Percentiles rank a stretch among this genome's conserved stretches.
Conservation (phyloP, 1,140 invertebrate species). For the Gerris buenoi region DNA sequence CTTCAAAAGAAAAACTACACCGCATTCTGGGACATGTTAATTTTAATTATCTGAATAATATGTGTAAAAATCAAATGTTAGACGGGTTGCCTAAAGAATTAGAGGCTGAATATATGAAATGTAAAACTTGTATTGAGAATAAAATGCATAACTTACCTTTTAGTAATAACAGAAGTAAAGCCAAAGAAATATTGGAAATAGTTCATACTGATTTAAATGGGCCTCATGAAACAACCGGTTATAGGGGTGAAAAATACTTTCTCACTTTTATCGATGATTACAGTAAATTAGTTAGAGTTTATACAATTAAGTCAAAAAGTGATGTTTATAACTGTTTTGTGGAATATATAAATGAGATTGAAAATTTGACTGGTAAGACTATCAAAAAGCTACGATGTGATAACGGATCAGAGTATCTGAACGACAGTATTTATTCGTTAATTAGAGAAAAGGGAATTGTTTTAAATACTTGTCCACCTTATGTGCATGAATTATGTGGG, state of each 20-base stretch:
- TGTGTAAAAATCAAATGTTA: slow-evolving; percentile 7
- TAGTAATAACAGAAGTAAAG: slow-evolving; percentile 9
- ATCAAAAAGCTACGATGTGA: slow-evolving; percentile 12
- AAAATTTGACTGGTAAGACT: slow-evolving; percentile 5
- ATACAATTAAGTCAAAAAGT: slow-evolving; percentile 19
- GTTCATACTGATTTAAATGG: slow-evolving; percentile 22
- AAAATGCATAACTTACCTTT: slow-evolving; percentile 18
- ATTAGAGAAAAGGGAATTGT: slow-evolving; percentile 1
- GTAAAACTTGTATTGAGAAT: slow-evolving; percentile 16
- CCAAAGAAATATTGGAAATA: slow-evolving; percentile 18
- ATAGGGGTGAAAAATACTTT: slow-evolving; percentile 21
- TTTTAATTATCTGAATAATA: slow-evolving; percentile 16
- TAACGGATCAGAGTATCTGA: slow-evolving; percentile 15
- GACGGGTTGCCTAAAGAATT: neutral
- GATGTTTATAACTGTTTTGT: slow-evolving; percentile 20
- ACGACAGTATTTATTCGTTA: neutral
- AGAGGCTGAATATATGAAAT: slow-evolving; percentile 11
- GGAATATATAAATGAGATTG: slow-evolving; percentile 15
- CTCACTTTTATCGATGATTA: slow-evolving; percentile 25
- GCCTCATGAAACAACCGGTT: slow-evolving; percentile 11
- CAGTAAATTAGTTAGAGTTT: slow-evolving; percentile 20
- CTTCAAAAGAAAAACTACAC: slow-evolving; percentile 11
- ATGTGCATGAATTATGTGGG: slow-evolving; percentile 6
- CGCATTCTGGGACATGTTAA: slow-evolving; percentile 19
- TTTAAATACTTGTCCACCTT: neutral